Conservation (phyloP, 1,140 invertebrate genomes). For the Eubasilissa regina region DNA sequence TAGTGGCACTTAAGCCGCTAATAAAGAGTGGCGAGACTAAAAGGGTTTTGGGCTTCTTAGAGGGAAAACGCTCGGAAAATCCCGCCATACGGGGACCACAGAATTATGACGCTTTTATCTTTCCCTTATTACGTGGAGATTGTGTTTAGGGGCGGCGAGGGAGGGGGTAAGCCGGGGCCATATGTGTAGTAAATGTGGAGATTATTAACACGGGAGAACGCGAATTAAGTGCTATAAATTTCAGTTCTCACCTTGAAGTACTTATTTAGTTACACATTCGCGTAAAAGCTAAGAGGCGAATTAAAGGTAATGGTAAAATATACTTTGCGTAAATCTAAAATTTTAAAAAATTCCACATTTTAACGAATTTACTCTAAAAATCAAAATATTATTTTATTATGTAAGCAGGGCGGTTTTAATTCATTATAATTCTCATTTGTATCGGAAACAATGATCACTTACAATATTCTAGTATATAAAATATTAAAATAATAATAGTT, state of each 20-base stretch:
- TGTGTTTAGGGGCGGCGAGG: conserved; percentile 29
- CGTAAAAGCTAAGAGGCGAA: too few relatives aligned
- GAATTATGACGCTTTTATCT: conserved; percentile 60
- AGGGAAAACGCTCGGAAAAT: conserved; percentile 48
- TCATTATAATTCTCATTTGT: too few relatives aligned
- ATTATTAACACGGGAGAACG: conserved; percentile 41
- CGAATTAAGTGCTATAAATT: conserved; percentile 44
- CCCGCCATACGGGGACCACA: conserved; percentile 52
- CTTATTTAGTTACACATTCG: conserved; percentile 1
- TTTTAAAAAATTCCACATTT: too few relatives aligned
- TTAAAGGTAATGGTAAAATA: too few relatives aligned
- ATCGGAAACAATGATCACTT: too few relatives aligned
- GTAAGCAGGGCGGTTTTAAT: too few relatives aligned
- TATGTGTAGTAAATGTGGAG: conserved; percentile 42
- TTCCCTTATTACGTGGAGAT: conserved; percentile 59
- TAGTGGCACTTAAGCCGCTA: conserved; percentile 58
- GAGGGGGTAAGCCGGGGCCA: conserved; percentile 29
- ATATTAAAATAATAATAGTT: too few relatives aligned
- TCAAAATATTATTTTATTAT: too few relatives aligned
- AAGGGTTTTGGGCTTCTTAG: conserved; percentile 54
- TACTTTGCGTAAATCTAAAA: too few relatives aligned
- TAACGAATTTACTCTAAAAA: too few relatives aligned
- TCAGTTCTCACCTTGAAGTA: conserved; percentile 23
- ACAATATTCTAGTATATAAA: too few relatives aligned
- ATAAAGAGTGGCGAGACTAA: conserved; percentile 59